A percentile compares a stretch with the other conserved stretches of the same genome.
phyloP scores from a whole-genome alignment of 2,113 vertebrate species.

The Turdus rufiventris region DNA sequence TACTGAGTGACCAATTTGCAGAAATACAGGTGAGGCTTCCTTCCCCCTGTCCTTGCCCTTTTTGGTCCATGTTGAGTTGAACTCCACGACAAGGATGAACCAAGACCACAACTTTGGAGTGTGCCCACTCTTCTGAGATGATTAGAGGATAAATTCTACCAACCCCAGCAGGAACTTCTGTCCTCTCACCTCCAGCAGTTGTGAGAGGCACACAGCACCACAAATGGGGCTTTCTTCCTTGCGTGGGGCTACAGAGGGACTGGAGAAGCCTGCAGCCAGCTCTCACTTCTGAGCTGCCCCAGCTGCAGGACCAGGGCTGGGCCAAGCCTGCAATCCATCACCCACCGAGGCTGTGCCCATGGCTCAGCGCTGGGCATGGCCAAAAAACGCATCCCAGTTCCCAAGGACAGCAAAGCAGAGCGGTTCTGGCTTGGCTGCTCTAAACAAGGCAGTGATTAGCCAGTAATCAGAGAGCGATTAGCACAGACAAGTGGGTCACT shows the following conservation, averaged over 20 bases:
- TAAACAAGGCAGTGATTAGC: conserved; percentile 77
- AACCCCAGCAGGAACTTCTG: too few species aligned
- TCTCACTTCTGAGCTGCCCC: background rate
- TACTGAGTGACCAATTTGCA: background rate
- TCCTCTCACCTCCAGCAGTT: rapidly evolving
- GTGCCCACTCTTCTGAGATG: rapidly evolving
- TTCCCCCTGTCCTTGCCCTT: background rate
- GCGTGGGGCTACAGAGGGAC: background rate
- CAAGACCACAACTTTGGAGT: background rate
- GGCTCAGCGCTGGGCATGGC: background rate
- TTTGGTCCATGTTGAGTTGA: background rate
- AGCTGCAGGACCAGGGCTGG: background rate
- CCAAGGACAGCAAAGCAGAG: conserved; percentile 60
- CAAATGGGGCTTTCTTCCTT: background rate
- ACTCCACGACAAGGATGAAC: background rate
- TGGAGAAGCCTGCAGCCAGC: background rate
- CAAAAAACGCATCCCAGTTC: conserved; percentile 44
- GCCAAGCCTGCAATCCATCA: background rate
- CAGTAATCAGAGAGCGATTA: conserved; percentile 74
- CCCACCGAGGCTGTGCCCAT: background rate
- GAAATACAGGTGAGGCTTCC: background rate
- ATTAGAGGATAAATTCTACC: rapidly evolving
- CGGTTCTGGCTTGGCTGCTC: conserved; percentile 66
- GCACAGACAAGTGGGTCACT: conserved; percentile 70
- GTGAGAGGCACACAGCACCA: background rate